A percentile compares a stretch with the other conserved stretches of the same genome.
Conservation (phyloP, 2,888 invertebrate species). For the Poecilus cupreus region DNA sequence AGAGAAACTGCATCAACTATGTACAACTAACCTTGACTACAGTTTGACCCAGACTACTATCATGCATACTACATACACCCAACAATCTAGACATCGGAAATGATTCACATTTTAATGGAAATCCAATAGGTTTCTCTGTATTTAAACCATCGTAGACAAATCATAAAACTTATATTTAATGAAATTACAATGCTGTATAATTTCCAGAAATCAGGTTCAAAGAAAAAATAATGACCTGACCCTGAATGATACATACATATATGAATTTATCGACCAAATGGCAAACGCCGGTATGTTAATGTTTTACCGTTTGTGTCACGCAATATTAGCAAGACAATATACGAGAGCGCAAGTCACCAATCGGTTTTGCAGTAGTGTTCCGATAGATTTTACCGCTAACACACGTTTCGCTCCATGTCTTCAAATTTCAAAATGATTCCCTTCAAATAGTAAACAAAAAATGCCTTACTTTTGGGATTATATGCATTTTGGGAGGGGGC, state of each 20-base stretch:
- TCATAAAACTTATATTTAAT: not conserved
- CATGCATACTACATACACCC: not conserved
- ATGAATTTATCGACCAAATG: constrained; percentile 57
- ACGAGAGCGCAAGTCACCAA: constrained; percentile 50
- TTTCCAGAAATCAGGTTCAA: constrained; percentile 30
- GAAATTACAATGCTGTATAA: not conserved
- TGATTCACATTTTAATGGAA: constrained; percentile 51
- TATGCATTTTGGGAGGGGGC: constrained; percentile 67
- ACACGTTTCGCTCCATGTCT: constrained; percentile 3
- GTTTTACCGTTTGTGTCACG: constrained; percentile 53
- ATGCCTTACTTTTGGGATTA: constrained; percentile 81
- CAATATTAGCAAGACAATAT: constrained; percentile 54
- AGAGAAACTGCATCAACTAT: not conserved
- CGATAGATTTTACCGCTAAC: constrained; percentile 45
- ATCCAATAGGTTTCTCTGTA: not conserved
- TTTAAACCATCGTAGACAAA: not conserved
- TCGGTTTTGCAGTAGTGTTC: constrained; percentile 41
- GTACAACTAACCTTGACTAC: constrained; percentile 12
- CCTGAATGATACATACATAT: constrained; percentile 46
- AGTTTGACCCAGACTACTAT: not conserved
- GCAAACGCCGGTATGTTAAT: constrained; percentile 51
- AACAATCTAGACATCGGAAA: constrained; percentile 30
- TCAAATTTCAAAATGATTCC: constrained; percentile 1
- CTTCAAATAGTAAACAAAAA: constrained; percentile 46
- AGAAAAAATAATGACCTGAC: constrained; percentile 48